A percentile compares a stretch with the other conserved stretches of the same genome.
phyloP scores from a whole-genome alignment of 64 coral and sea anemone species.

The Dendronephthya gigantea region DNA sequence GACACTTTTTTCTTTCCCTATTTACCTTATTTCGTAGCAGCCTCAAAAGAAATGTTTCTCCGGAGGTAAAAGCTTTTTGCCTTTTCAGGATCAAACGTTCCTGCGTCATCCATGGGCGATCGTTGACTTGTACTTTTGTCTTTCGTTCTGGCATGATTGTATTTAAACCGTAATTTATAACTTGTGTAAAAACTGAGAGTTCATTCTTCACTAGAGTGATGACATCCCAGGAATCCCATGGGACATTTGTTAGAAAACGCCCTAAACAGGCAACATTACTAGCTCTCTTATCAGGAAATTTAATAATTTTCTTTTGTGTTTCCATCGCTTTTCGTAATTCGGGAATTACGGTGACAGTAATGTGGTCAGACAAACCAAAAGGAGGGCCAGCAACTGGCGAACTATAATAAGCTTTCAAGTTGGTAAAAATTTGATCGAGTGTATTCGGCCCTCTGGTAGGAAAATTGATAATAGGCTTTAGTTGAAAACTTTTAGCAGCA shows the following conservation, averaged over 20 bases:
- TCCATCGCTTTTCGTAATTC: not conserved
- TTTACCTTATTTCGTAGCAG: too few relatives aligned
- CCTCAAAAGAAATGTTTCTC: too few relatives aligned
- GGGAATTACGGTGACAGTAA: not conserved
- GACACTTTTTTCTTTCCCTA: too few relatives aligned
- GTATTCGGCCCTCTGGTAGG: not conserved
- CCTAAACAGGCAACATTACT: slow-evolving; percentile 13
- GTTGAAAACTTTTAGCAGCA: not conserved
- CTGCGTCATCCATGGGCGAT: too few relatives aligned
- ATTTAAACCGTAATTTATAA: too few relatives aligned
- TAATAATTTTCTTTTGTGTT: not conserved
- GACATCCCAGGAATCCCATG: not conserved
- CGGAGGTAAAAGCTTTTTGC: too few relatives aligned
- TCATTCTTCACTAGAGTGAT: not conserved
- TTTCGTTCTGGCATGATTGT: too few relatives aligned
- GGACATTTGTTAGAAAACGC: not conserved
- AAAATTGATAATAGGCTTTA: not conserved
- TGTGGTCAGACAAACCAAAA: not conserved
- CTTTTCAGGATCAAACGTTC: too few relatives aligned
- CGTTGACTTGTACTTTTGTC: too few relatives aligned
- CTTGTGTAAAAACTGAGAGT: not conserved
- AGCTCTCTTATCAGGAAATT: not conserved
- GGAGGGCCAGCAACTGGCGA: not conserved
- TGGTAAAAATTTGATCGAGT: not conserved
- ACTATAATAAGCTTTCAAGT: not conserved